Base-by-base conservation (phyloP, 2,888 invertebrate species). In the Agapostemon virescens region DNA sequence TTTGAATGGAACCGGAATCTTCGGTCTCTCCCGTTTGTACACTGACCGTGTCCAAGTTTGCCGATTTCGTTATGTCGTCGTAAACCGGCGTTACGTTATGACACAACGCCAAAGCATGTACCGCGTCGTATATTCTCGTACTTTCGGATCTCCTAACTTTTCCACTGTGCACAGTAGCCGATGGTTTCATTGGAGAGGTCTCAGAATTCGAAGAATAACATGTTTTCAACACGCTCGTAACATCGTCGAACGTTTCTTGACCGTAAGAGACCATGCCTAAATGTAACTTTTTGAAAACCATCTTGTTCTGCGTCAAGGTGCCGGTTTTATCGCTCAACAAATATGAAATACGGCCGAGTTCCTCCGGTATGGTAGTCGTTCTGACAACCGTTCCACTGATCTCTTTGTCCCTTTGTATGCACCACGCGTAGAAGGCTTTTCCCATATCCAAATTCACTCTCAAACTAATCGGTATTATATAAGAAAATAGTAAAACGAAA, bases 1-100 rank as follows among this genome's bases (percentile, higher is more conserved):
- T 93, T 83, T 93, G 92, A 66, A 92, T 90, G 4, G 93, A 93
- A 58, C 90, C 91, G 9, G 91, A 89, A 75, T 92, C 91, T 52
- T 88, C 88, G 6, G 90, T 90, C 81, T 92, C 92, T 42, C 88
- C 89, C 23, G 92, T 92, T 79, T 90, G 88, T 11, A 92, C 88
- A 77, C 92, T 92, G 49, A 91, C 89, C 0, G 90, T 87, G 69
- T 92, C 92, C 38, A 90, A 82, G 79, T 90, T 91, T n/a, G 76
- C 74, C 13, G 86, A 81, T 74, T 82, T 79, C 52, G 77, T 88
- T 38, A 88, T 77, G 17, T 93, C 94, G 87, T 99, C 99, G 90
- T 97, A 97, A 2, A 98, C 98, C 0, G 99, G 99, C 0, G 99
- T 99, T 15, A 99, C 99, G 93, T 99, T 99, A 92, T 99, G 99